Conservation (phyloP, 2,113 vertebrate species). For the Euleptes europaea region DNA sequence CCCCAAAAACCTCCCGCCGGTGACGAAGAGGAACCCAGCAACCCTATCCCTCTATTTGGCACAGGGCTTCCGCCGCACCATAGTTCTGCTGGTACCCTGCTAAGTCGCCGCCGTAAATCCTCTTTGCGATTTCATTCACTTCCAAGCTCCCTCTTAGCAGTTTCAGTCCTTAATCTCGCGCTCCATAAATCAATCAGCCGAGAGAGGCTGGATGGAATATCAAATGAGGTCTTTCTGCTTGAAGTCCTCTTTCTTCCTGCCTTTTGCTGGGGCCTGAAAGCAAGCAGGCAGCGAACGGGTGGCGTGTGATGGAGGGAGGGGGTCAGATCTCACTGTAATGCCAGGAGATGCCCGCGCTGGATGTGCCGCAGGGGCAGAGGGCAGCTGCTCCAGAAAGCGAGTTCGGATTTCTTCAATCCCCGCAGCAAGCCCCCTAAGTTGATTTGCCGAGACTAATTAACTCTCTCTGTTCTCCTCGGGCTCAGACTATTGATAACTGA, state of each 20-base stretch:
- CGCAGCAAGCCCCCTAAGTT: not conserved
- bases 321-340: not conserved
- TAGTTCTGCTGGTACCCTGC: constrained; percentile 17
- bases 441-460: constrained; percentile 26
- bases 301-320: not conserved
- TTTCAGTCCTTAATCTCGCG: constrained; percentile 55
- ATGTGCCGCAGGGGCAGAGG: not conserved
- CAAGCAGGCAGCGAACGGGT: not conserved
- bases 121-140: constrained; percentile 58
- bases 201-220: constrained; percentile 24
- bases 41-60: not conserved
- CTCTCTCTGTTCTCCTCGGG: not conserved
- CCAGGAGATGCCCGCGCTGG: not conserved
- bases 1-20: too few relatives aligned
- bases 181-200: constrained; percentile 57
- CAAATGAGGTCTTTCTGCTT: constrained; percentile 17
- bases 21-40: too few relatives aligned
- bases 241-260: fast-evolving
- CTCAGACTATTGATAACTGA: not conserved
- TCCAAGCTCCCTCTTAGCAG: constrained; percentile 47
- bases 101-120: constrained; percentile 49
- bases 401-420: not conserved
- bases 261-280: not conserved
- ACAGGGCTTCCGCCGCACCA: not conserved
- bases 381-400: not conserved